Evolutionary conservation across 37 sponge, comb jelly and placozoan species (phyloP).

Genomic region (Halichondria panicea): DNA sequence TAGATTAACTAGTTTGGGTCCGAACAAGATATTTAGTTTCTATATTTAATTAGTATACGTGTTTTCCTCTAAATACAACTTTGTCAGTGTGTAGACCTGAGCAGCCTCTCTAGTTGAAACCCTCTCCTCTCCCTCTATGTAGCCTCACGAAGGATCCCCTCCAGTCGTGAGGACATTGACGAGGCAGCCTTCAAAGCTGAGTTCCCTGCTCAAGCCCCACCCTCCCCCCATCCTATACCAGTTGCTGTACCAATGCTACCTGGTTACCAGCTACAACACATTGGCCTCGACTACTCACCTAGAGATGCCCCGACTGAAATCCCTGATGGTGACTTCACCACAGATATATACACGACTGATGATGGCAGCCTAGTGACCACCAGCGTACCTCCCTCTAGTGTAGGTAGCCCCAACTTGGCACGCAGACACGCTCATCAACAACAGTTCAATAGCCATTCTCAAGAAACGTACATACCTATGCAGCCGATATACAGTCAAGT

Average conservation of each 20-base stretch:
- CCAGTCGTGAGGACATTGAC: slow-evolving; percentile 10
- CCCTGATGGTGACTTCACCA: slow-evolving; percentile 5
- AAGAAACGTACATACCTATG: background rate
- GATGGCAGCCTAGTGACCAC: slow-evolving; percentile 21
- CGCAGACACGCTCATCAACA: background rate
- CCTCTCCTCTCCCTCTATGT: background rate
- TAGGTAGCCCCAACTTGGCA: slow-evolving; percentile 11
- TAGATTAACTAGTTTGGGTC: too few relatives aligned
- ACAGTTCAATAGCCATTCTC: background rate
- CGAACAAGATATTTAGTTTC: too few relatives aligned
- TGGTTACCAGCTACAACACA: background rate
- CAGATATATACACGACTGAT: slow-evolving; percentile 7
- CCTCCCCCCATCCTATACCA: background rate
- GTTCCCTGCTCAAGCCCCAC: background rate
- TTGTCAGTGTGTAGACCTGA: background rate
- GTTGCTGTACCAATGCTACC: background rate
- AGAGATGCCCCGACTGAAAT: background rate
- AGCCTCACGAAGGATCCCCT: background rate
- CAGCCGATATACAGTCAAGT: background rate
- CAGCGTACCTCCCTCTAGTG: slow-evolving; percentile 28
- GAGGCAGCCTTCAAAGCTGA: background rate
- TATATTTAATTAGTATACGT: background rate
- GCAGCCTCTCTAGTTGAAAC: background rate
- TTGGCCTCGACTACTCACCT: background rate
- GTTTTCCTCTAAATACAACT: background rate